Conservation (phyloP, 2,888 invertebrate species). For the Bembecia ichneumoniformis region DNA sequence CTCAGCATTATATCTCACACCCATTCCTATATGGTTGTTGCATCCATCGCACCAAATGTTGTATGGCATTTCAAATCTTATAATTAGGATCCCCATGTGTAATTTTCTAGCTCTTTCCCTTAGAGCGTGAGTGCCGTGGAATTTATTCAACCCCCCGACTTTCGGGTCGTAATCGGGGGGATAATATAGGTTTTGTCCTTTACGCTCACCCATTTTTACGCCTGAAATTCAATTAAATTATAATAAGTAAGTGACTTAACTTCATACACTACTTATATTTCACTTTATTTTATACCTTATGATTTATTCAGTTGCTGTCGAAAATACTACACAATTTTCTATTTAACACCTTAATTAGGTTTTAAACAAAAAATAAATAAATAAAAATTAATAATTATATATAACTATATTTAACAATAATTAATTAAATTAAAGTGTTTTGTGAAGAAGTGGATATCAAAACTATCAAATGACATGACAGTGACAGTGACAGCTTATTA, state of each 20-base stretch:
- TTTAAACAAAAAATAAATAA: no score
- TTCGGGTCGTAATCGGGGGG: conserved; percentile 99
- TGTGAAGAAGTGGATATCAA: no score
- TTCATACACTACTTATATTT: not conserved
- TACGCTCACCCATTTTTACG: conserved; percentile 93
- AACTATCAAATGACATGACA: no score
- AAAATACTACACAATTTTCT: no score
- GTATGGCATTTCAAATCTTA: conserved; percentile 99
- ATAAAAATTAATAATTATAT: no score
- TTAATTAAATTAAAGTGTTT: no score
- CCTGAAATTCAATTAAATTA: not conserved
- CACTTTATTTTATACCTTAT: not conserved
- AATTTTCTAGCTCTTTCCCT: conserved; percentile 97
- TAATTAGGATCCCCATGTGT: conserved; percentile 94
- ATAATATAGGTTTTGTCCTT: conserved; percentile 97
- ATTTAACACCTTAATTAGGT: no score
- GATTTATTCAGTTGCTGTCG: no score
- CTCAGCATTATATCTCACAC: conserved; percentile 96
- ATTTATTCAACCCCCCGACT: conserved; percentile 95
- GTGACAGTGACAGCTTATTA: no score
- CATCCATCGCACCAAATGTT: conserved; percentile 99
- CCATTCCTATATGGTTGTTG: conserved; percentile 99
- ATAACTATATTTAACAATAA: no score
- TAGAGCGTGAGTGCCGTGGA: conserved; percentile 93
- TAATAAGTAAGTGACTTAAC: not conserved